Conservation (phyloP, 2,888 invertebrate species). For the Athrips mouffetella region DNA sequence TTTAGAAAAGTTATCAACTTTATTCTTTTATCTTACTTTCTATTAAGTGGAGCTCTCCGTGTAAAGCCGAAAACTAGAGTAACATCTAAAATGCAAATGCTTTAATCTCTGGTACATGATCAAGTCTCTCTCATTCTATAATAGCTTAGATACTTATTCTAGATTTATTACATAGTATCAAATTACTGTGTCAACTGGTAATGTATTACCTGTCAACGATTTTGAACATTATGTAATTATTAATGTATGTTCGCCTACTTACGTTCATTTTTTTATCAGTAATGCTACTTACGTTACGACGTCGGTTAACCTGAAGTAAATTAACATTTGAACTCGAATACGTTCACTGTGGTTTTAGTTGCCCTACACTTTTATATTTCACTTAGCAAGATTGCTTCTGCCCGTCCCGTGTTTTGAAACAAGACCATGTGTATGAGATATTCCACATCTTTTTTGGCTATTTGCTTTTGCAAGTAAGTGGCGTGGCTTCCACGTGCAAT, state of each 20-base stretch:
- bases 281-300: slow-evolving; percentile 16
- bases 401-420: not conserved
- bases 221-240: slow-evolving; percentile 6
- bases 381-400: slow-evolving; percentile 1
- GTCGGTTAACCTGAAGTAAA: slow-evolving; percentile 17
- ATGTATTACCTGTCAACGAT: not conserved
- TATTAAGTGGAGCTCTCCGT: no score
- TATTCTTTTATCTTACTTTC: no score
- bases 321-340: slow-evolving; percentile 22
- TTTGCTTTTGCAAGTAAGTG: no score
- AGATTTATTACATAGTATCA: no score
- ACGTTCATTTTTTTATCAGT: no score
- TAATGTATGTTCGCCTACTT: not conserved
- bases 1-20: no score
- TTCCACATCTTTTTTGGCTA: not conserved
- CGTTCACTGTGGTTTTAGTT: slow-evolving; percentile 11
- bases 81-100: no score
- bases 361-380: slow-evolving; percentile 13
- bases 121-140: no score
- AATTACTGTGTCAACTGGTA: not conserved
- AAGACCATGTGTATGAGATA: not conserved
- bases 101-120: no score
- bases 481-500: not conserved
- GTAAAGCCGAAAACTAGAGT: no score
- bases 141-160: no score